Evolutionary conservation across 2,797 vertebrate species (phyloP).

Genomic region (Phataginus tetradactyla): DNA sequence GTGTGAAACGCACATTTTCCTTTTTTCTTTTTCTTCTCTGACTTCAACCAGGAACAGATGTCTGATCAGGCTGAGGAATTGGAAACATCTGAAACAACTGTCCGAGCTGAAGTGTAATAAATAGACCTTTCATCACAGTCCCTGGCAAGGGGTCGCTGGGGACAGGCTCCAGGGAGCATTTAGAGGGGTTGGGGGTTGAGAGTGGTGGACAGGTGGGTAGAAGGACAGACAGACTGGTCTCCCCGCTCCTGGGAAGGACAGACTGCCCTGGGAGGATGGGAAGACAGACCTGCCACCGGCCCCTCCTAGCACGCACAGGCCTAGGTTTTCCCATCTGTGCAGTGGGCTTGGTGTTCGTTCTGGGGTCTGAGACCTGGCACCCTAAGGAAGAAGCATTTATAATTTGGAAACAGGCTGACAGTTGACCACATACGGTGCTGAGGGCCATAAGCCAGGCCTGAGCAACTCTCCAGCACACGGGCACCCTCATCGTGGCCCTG

Average conservation of each 20-base stretch:
- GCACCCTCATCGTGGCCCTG: neutral
- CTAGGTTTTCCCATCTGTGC: conserved; percentile 17
- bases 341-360: neutral
- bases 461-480: rapidly evolving
- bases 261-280: neutral
- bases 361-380: neutral
- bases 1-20: conserved; percentile 66
- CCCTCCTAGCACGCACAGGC: neutral
- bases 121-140: conserved; percentile 94
- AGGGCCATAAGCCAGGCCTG: neutral
- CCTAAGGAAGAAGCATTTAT: neutral
- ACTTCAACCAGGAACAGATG: conserved; percentile 94
- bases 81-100: conserved; percentile 97
- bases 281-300: neutral
- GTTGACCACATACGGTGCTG: neutral
- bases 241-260: neutral
- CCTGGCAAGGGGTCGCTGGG: conserved; percentile 86
- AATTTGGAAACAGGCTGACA: neutral
- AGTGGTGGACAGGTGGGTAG: conserved; percentile 59
- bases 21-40: conserved; percentile 82
- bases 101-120: conserved; percentile 92
- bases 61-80: conserved; percentile 91
- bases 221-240: conserved; percentile 53
- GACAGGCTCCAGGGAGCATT: conserved; percentile 83
- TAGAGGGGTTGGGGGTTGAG: conserved; percentile 77